A percentile compares a stretch with the other conserved stretches of the same genome.
Evolutionary conservation across 1,140 invertebrate species (phyloP).

Genomic region (Drosophila orena): DNA sequence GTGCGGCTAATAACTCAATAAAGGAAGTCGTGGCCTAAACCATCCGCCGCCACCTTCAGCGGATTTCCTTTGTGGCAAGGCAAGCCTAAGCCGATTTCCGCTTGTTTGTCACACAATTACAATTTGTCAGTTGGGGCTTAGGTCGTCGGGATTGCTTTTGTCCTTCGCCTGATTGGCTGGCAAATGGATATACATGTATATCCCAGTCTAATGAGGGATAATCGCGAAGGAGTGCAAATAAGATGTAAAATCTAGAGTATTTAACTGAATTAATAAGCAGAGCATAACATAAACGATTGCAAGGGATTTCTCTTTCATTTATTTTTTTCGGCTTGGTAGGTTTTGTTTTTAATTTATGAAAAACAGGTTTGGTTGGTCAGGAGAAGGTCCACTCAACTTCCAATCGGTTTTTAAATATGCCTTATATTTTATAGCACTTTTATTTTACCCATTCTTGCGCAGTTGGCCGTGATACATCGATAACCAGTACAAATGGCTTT

Average conservation of each 20-base stretch:
- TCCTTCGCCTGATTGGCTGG: slow-evolving; percentile 20
- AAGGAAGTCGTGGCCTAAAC: slow-evolving; percentile 38
- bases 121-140: slow-evolving; percentile 71
- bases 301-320: neutral
- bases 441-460: neutral
- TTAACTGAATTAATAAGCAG: neutral
- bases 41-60: slow-evolving; percentile 10
- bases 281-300: neutral
- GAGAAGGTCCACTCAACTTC: no score
- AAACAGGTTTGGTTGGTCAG: no score
- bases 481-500: slow-evolving; percentile 31
- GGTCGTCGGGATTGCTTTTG: slow-evolving; percentile 30
- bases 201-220: slow-evolving; percentile 76
- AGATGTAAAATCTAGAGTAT: slow-evolving; percentile 21
- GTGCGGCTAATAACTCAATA: slow-evolving; percentile 74
- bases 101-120: slow-evolving; percentile 82
- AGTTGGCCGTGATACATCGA: slow-evolving; percentile 5
- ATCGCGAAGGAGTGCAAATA: slow-evolving; percentile 26
- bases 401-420: neutral
- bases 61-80: slow-evolving; percentile 26
- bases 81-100: slow-evolving; percentile 76
- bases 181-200: slow-evolving; percentile 49
- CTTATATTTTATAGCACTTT: neutral
- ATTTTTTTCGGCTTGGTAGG: neutral
- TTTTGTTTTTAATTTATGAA: neutral